phyloP scores from a whole-genome alignment of 2,888 invertebrate genomes.

The Agonopterix alstromeriana region DNA sequence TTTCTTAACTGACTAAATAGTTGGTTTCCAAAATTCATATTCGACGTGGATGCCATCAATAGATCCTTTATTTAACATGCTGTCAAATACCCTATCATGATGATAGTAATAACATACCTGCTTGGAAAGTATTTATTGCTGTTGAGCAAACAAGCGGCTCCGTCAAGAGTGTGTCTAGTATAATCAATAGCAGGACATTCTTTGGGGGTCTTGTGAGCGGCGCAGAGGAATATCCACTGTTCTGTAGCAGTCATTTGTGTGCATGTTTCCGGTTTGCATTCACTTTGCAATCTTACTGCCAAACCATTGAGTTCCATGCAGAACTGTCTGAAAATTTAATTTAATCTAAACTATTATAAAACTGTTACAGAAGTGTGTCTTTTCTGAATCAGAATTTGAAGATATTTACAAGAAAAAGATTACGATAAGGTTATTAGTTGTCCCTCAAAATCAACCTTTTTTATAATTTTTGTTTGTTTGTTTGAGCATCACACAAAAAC shows the following conservation, averaged over 20 bases:
- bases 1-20: too few species aligned
- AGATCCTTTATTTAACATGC: too few species aligned
- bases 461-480: too few species aligned
- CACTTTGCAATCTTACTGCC: slow-evolving; percentile 95
- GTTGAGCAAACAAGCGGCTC: slow-evolving; percentile 98
- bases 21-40: too few species aligned
- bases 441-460: too few species aligned
- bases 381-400: too few species aligned
- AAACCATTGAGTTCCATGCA: slow-evolving; percentile 99
- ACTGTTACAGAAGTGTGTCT: background rate
- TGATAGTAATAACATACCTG: slow-evolving; percentile 80
- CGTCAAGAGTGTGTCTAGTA: slow-evolving; percentile 98
- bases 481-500: too few species aligned
- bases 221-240: slow-evolving; percentile 99
- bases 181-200: slow-evolving; percentile 99
- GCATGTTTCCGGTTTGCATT: slow-evolving; percentile 97
- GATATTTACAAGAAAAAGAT: too few species aligned
- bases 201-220: slow-evolving; percentile 99
- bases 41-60: too few species aligned
- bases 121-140: slow-evolving; percentile 99
- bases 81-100: background rate
- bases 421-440: too few species aligned
- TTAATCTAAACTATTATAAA: background rate
- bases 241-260: slow-evolving; percentile 99
- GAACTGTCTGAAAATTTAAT: slow-evolving; percentile 86